phyloP scores from a whole-genome alignment of 2,888 invertebrate species.

The Drosophila tripunctata region DNA sequence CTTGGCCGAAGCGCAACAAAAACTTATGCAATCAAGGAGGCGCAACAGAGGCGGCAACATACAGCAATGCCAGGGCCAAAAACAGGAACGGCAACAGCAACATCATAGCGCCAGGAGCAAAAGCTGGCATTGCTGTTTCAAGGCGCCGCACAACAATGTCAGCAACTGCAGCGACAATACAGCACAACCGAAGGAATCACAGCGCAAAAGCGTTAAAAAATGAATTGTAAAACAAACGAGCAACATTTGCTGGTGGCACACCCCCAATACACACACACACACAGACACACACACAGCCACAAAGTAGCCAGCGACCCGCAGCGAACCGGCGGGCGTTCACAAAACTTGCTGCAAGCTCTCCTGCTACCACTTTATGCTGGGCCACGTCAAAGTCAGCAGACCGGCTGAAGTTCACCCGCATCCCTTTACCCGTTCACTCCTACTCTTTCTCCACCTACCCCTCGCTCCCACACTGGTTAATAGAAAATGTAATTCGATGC shows the following conservation, averaged over 20 bases:
- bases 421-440: background rate
- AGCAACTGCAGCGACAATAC: slow-evolving; percentile 33
- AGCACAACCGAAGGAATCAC: slow-evolving; percentile 55
- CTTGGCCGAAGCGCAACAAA: slow-evolving; percentile 66
- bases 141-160: slow-evolving; percentile 77
- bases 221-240: slow-evolving; percentile 78
- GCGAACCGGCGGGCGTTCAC: slow-evolving; percentile 27
- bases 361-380: slow-evolving; percentile 2
- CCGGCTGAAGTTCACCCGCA: slow-evolving; percentile 40
- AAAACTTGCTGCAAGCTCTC: slow-evolving; percentile 2
- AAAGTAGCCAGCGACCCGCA: slow-evolving; percentile 71
- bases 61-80: slow-evolving; percentile 13
- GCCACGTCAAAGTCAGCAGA: slow-evolving; percentile 52
- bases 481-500: slow-evolving; percentile 80
- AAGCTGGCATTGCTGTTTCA: slow-evolving; percentile 44
- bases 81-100: background rate
- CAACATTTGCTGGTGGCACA: slow-evolving; percentile 58
- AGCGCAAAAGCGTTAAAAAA: slow-evolving; percentile 75
- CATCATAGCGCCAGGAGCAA: slow-evolving; percentile 5
- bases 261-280: slow-evolving; percentile 24
- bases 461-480: slow-evolving; percentile 48
- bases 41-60: slow-evolving; percentile 26
- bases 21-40: slow-evolving; percentile 73
- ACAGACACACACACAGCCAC: slow-evolving; percentile 17
- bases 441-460: background rate